Base-by-base conservation (phyloP, 2,888 invertebrate genomes). In the Troides oblongomaculatus region DNA sequence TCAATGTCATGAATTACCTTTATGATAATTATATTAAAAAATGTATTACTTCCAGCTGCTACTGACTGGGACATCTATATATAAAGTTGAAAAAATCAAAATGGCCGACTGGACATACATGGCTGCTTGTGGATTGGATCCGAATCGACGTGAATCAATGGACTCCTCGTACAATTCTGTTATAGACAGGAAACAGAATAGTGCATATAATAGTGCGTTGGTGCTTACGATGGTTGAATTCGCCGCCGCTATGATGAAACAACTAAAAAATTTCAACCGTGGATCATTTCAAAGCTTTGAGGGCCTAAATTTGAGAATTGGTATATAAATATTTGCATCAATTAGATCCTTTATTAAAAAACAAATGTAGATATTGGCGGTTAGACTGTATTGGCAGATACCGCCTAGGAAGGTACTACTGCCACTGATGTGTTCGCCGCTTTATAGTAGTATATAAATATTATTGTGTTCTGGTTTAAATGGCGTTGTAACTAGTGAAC, bases 71-170 rank as follows among this genome's bases (percentile, higher is more conserved):
- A 79, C 92, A 0, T 91, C 95, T 65, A 95, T 94, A 10, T 89
- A 94, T 71, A 94, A 95, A 77, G 96, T 99, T 12, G 99, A 99
- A 86, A 99, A 99, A 89, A 99, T 99, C 53, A 99, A 99, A 93
- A 96, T 99, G 68, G 98, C 98, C 62, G 98, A 98, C 71, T 97
- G 97, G 94, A 99, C 99, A 0, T 99, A 99, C 80, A 99, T 99
- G 99, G 99, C 98, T 2, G 99, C 98, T 1, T 97, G 97, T 79
- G 99, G 99, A 0, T 92, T 99, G 63, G 96, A 96, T 77, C 95
- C 96, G 0, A 95, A 94, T 46, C 93, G 95, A 65, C 93, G 95
- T 70, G 94, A 94, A 78, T 95, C 95, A 2, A 87, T 89, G 0
- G 92, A 89, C 69, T 89, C 92, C 0, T 87, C 89, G 0, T 76